Conservation (phyloP, 2,797 vertebrate genomes). For the Muscicapa comitata region DNA sequence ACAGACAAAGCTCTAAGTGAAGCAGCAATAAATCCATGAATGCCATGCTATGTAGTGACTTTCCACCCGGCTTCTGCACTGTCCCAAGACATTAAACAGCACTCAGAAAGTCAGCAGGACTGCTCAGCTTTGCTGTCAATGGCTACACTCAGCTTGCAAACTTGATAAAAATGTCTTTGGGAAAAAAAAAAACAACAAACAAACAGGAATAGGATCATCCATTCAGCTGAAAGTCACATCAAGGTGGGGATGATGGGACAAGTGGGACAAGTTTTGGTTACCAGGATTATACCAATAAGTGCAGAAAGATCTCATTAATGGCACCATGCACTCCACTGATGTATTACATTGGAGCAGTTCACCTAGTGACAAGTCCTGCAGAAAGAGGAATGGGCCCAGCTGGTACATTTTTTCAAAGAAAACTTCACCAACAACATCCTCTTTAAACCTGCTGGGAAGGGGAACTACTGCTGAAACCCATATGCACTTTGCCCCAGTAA, state of each 20-base stretch:
- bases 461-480: background rate
- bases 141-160: background rate
- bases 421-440: background rate
- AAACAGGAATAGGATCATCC: background rate
- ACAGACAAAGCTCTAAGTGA: background rate
- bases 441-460: background rate
- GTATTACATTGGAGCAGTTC: background rate
- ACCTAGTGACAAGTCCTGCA: background rate
- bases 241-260: background rate
- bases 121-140: background rate
- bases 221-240: background rate
- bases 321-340: background rate
- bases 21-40: background rate
- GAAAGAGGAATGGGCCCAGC: background rate
- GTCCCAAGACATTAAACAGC: background rate
- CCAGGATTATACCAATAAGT: background rate
- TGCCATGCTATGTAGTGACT: fast-evolving
- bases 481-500: background rate
- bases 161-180: background rate
- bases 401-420: background rate
- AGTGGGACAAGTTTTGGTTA: background rate
- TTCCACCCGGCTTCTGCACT: background rate
- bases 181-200: background rate
- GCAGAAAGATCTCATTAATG: background rate
- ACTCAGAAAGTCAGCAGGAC: background rate